Evolutionary conservation across 2,888 invertebrate genomes (phyloP), one percentile per base, ranked within the genome.

Genomic region (Lypha dubia): DNA sequence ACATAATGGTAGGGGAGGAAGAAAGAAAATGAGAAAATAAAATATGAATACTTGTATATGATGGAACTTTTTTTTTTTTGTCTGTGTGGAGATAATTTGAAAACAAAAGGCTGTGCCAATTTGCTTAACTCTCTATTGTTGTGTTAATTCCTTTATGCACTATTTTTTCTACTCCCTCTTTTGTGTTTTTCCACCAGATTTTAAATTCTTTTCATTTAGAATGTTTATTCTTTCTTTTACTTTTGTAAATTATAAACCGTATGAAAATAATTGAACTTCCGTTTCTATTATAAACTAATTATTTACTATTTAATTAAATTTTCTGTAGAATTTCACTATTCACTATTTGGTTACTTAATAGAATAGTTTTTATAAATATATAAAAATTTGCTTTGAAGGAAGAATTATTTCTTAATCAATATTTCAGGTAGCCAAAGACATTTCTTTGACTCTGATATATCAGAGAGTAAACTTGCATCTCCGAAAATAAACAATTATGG

Each of bases 1-100:
- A 46, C 35, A 53, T 13, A 11, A n/a, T n/a, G n/a, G n/a, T n/a
- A n/a, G n/a, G n/a, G n/a, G 41, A 35, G 13, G 7, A n/a, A 17
- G 46, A 44, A 62, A 24, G 24, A 67, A 73, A 71, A 38, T 3
- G 17, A n/a, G 32, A 32, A 44, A 20, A 76, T 17, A 60, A 51
- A 24, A 32, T 76, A 84, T 84, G 76, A 73, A 77, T 81, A n/a
- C n/a, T n/a, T n/a, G n/a, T n/a, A 84, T 79, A 81, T 81, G 81
- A 84, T 84, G 74, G 79, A 58, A 60, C 63, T 74, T 35, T n/a
- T 15, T n/a, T 28, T 53, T 13, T 24, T 13, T 7, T 74, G 84
- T 74, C 74, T 73, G 63, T 7, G n/a, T n/a, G n/a, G n/a, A 58
- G 20, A 70, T 63, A 63, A 46, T 60, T 77, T 28, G 60, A 70